Evolutionary conservation across 2,797 vertebrate species (phyloP).

Genomic region (Sebastes trivittatus): DNA sequence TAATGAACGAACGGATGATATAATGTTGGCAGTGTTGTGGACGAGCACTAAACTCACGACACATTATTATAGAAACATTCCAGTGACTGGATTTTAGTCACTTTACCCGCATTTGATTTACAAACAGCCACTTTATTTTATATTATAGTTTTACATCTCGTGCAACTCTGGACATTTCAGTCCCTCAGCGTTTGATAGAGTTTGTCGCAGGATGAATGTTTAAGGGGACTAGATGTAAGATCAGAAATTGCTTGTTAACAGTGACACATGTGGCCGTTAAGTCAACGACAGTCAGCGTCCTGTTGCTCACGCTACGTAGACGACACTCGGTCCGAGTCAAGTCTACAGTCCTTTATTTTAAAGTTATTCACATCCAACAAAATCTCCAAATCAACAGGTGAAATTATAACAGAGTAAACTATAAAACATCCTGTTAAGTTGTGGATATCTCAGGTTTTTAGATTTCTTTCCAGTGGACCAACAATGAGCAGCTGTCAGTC

Average conservation of each 20-base stretch:
- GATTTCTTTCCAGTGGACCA: constrained; percentile 13
- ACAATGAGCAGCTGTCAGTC: not conserved
- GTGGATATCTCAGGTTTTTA: constrained; percentile 9
- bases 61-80: constrained; percentile 8
- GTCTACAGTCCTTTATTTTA: not conserved
- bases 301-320: no score
- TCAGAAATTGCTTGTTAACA: no score
- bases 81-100: not conserved
- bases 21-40: not conserved
- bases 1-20: not conserved
- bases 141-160: not conserved
- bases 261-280: no score
- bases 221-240: no score
- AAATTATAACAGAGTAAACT: not conserved
- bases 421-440: not conserved
- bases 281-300: no score
- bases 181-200: not conserved
- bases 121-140: not conserved
- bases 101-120: not conserved
- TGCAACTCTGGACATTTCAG: not conserved
- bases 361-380: not conserved
- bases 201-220: no score
- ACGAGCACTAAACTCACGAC: not conserved
- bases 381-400: not conserved
- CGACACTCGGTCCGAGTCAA: not conserved